Percentiles rank a stretch among this genome's conserved stretches.
These are phyloP conservation scores for Proteles cristata DNA, from an alignment of 2,113 vertebrate species.

Conservation along the genomic window DNA sequence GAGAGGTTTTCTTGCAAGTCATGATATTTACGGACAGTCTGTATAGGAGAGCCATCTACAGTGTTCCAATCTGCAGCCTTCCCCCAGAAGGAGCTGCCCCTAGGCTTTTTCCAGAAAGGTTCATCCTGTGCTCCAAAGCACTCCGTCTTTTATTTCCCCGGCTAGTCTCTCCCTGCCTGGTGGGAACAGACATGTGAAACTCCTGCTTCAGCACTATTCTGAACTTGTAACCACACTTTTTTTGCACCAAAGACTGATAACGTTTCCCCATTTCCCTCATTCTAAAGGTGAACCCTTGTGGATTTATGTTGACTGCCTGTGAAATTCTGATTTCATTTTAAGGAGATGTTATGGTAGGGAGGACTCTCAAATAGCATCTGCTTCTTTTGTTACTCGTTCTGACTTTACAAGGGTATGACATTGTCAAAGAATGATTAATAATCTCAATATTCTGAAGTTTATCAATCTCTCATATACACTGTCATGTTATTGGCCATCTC, in stretches of 20 bases:
- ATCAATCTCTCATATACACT: neutral
- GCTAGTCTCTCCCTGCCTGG: neutral
- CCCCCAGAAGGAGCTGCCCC: neutral
- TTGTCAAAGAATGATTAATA: neutral
- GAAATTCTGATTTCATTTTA: conserved; percentile 35
- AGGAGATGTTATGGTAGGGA: neutral
- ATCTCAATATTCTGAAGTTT: neutral
- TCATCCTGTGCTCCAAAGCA: neutral
- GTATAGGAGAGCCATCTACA: neutral
- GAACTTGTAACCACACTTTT: neutral
- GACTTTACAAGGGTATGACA: neutral
- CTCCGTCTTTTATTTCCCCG: neutral
- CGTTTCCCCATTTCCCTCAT: conserved; percentile 37
- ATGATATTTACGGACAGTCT: neutral
- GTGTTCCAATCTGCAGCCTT: neutral
- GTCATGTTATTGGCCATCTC: neutral
- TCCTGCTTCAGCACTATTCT: neutral
- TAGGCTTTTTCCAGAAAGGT: neutral
- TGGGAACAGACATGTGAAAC: neutral
- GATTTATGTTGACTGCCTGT: neutral
- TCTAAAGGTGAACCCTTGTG: conserved; percentile 15
- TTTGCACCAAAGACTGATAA: neutral
- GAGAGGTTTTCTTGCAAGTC: neutral
- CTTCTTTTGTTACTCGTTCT: conserved; percentile 4
- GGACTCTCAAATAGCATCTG: neutral